Evolutionary conservation across 2,888 invertebrate species (phyloP).

Genomic region (Agonum fuliginosum): DNA sequence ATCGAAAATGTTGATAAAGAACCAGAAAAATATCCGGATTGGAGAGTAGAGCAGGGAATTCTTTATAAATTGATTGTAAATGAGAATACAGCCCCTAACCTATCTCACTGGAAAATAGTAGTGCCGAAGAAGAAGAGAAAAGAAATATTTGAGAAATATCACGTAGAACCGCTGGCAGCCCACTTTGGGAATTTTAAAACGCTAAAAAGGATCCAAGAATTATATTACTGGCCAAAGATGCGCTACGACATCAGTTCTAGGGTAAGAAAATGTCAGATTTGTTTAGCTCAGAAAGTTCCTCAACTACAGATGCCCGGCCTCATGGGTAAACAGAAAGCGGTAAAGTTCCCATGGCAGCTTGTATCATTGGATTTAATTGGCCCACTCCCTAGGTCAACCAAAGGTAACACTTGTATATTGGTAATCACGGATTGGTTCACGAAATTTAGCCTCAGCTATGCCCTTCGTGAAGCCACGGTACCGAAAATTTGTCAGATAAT

Average conservation of each 20-base stretch:
- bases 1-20: neutral
- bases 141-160: neutral
- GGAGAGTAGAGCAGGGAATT: neutral
- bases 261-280: neutral
- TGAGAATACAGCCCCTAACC: neutral
- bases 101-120: neutral
- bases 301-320: slow-evolving; percentile 31
- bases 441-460: neutral
- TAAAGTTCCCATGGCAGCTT: neutral
- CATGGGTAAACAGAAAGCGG: slow-evolving; percentile 49
- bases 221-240: neutral
- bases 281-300: neutral
- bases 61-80: neutral
- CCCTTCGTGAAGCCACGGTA: neutral
- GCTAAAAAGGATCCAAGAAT: neutral
- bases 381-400: too few species aligned
- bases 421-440: neutral
- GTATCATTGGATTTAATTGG: neutral
- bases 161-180: neutral
- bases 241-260: neutral
- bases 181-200: neutral
- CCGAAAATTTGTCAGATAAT: neutral
- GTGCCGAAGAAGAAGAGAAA: neutral
- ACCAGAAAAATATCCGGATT: neutral
- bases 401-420: neutral